Evolutionary conservation across 2,888 invertebrate species (phyloP).

Genomic region (Tenthredo distinguenda): DNA sequence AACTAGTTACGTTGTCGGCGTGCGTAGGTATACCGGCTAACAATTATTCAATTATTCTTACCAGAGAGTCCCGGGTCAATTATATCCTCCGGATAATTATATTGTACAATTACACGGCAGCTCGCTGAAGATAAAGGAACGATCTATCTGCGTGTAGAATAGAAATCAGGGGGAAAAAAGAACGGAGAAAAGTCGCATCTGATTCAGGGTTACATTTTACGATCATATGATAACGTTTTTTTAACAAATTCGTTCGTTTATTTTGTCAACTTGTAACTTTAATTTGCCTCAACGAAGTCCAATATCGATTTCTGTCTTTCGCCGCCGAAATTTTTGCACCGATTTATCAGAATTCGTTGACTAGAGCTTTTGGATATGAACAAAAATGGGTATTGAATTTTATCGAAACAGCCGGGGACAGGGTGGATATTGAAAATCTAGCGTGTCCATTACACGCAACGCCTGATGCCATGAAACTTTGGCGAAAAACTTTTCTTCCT

Average conservation of each 20-base stretch:
- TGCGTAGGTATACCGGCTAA: background rate
- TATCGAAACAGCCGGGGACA: background rate
- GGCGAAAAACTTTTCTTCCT: background rate
- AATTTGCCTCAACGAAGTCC: background rate
- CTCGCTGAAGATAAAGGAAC: background rate
- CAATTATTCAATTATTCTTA: conserved; percentile 32
- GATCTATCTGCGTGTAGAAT: background rate
- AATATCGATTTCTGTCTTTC: background rate
- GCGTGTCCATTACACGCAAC: background rate
- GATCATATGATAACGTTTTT: background rate
- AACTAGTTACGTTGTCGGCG: conserved; percentile 4
- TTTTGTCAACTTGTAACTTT: background rate
- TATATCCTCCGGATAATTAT: background rate
- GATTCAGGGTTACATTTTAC: background rate
- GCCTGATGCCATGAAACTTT: background rate
- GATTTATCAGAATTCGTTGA: background rate
- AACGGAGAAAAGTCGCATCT: background rate
- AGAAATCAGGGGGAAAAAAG: background rate
- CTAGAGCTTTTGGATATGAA: background rate
- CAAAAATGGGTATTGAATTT: background rate
- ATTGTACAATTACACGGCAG: background rate
- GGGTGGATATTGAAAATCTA: background rate
- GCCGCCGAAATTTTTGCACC: background rate
- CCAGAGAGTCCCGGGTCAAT: background rate
- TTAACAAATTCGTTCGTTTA: background rate